Evolutionary conservation across 1,140 invertebrate species (phyloP).

Genomic region (Drosophila lini): DNA sequence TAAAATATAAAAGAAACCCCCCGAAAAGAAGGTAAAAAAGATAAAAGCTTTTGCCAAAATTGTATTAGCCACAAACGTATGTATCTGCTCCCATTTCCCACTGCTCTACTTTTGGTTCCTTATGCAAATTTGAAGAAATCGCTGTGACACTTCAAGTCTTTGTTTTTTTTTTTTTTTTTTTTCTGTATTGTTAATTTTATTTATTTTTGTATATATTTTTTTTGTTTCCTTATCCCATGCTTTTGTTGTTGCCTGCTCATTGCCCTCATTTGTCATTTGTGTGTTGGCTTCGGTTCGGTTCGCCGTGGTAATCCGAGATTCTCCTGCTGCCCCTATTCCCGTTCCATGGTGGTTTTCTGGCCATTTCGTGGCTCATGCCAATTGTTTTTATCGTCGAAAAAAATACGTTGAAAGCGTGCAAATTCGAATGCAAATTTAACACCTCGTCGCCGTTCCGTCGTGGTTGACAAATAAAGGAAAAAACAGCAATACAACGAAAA

Average conservation of each 20-base stretch:
- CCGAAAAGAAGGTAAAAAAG: no score
- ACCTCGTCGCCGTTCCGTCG: conserved; percentile 63
- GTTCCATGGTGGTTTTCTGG: conserved; percentile 15
- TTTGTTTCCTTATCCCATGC: conserved; percentile 28
- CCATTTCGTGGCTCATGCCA: conserved; percentile 71
- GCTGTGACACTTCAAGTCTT: conserved; percentile 50
- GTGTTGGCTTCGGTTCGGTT: conserved; percentile 35
- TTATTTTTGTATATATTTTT: conserved; percentile 29
- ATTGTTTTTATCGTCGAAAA: conserved; percentile 66
- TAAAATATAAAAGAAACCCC: no score
- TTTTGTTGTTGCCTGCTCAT: conserved; percentile 40
- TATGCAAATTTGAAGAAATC: conserved; percentile 47
- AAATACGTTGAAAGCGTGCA: conserved; percentile 76
- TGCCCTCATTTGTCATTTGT: conserved; percentile 76
- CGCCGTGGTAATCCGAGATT: conserved; percentile 39
- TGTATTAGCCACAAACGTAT: conserved; percentile 11
- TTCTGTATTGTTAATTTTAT: conserved; percentile 30
- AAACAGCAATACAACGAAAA: conserved; percentile 20
- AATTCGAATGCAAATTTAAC: conserved; percentile 81
- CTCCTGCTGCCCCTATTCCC: conserved; percentile 8
- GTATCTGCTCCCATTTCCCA: conserved; percentile 35
- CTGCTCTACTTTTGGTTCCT: conserved; percentile 27
- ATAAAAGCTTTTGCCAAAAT: not conserved
- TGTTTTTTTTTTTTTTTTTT: conserved; percentile 1
- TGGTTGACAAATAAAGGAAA: conserved; percentile 57